Evolutionary conservation across 2,888 invertebrate species (phyloP), one percentile per base, ranked within the genome.

Genomic region (Spodoptera picta): DNA sequence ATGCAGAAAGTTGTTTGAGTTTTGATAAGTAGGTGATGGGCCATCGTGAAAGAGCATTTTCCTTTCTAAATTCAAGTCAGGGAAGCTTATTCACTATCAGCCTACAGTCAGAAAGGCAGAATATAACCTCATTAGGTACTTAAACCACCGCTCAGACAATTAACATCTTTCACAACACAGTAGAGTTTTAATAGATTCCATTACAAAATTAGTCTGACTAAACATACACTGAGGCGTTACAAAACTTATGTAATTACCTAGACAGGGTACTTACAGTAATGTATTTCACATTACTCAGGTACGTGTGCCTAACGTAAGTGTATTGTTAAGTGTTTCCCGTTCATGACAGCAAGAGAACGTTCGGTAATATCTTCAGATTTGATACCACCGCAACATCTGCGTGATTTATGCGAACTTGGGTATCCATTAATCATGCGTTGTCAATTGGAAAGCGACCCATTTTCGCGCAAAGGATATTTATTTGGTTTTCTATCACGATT

Each of bases 371-470:
- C 79, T 83, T 71, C 75, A 81, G 83, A 83, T 82, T 82, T 81
- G 84, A 85, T 83, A 81, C 82, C 87, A 79, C 84, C 87, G 80
- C 84, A 86, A 85, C 85, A 86, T 85, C 83, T 71, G 69, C 63
- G 76, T 89, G 90, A 90, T 90, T 89, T 89, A 90, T 88, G 90
- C 85, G 84, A 86, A 84, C 84, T 83, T 81, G 79, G 79, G 80
- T 83, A 82, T 70, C 82, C 86, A 90, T 92, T 90, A 87, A 90
- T 91, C 92, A 90, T 83, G 78, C 73, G 86, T 86, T 90, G 91
- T 90, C 91, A 89, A 90, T 92, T 90, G 86, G 86, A 90, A 87
- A 90, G 87, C 87, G 88, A 86, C 87, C 89, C 83, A 88, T 89
- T 90, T 90, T 89, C 85, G 73, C 84, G 65, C 73, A 61, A 68